phyloP scores from a whole-genome alignment of 2,888 invertebrate genomes.

The Thera britannica region DNA sequence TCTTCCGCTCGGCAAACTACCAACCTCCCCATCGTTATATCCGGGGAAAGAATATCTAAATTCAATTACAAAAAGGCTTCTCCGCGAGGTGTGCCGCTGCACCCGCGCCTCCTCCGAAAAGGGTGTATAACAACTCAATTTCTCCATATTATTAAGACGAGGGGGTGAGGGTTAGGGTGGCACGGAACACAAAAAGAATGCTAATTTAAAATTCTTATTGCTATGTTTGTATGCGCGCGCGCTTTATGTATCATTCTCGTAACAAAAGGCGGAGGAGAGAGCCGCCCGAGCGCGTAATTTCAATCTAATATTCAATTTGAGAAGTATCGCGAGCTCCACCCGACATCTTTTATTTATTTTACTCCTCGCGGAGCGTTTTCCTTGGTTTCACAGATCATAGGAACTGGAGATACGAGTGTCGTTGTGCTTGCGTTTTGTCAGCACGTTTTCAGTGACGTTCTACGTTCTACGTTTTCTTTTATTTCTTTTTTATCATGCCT shows the following conservation, averaged over 20 bases:
- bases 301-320: conserved; percentile 84
- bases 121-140: conserved; percentile 85
- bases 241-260: conserved; percentile 80
- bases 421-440: conserved; percentile 40
- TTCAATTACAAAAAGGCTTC: conserved; percentile 85
- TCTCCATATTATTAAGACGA: conserved; percentile 82
- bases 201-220: conserved; percentile 85
- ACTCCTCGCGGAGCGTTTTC: conserved; percentile 65
- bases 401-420: conserved; percentile 47
- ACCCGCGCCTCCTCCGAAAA: conserved; percentile 79
- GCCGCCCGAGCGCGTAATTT: conserved; percentile 81
- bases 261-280: conserved; percentile 78
- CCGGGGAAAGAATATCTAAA: conserved; percentile 81
- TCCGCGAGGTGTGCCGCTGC: conserved; percentile 76
- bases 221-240: conserved; percentile 82
- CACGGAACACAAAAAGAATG: conserved; percentile 81
- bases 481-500: not conserved
- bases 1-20: conserved; percentile 69
- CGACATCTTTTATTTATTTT: conserved; percentile 78
- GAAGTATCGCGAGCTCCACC: conserved; percentile 72
- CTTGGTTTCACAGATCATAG: conserved; percentile 62
- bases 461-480: conserved; percentile 2
- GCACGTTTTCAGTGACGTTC: conserved; percentile 21
- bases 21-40: conserved; percentile 73
- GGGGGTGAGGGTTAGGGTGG: conserved; percentile 71